Conservation (phyloP, 2,888 invertebrate species). For the Glyphotaelius pellucidus region DNA sequence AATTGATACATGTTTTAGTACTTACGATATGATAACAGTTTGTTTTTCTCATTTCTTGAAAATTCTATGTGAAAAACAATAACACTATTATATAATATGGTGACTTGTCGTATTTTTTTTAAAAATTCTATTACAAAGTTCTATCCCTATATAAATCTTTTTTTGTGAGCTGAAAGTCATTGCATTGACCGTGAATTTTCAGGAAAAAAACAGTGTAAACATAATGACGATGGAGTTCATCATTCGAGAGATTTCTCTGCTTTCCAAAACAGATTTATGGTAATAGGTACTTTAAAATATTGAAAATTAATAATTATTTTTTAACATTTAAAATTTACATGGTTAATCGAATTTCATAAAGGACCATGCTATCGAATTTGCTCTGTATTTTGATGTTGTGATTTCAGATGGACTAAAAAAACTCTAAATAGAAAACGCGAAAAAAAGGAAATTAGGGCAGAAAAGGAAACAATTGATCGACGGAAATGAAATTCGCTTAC, state of each 20-base stretch:
- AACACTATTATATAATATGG: too few relatives aligned
- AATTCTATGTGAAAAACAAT: not conserved
- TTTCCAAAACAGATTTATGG: not conserved
- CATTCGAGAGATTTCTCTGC: not conserved
- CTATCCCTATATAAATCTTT: not conserved
- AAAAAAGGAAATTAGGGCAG: not conserved
- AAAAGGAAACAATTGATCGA: constrained; percentile 7
- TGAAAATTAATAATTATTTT: too few relatives aligned
- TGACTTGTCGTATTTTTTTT: not conserved
- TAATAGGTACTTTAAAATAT: too few relatives aligned
- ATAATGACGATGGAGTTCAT: not conserved
- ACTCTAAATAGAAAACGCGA: not conserved
- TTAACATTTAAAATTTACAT: not conserved
- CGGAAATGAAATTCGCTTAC: constrained; percentile 29
- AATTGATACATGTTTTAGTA: not conserved
- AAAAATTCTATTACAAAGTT: not conserved
- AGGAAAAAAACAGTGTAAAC: not conserved
- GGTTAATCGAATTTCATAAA: not conserved
- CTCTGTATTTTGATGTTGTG: not conserved
- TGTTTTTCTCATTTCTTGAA: not conserved
- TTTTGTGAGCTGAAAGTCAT: too few relatives aligned
- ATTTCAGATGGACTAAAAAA: not conserved
- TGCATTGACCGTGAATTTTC: not conserved
- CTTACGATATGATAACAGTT: not conserved
- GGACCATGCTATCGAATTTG: not conserved